Evolutionary conservation across 2,888 invertebrate species (phyloP).

Genomic region (Serrognathus titanus): DNA sequence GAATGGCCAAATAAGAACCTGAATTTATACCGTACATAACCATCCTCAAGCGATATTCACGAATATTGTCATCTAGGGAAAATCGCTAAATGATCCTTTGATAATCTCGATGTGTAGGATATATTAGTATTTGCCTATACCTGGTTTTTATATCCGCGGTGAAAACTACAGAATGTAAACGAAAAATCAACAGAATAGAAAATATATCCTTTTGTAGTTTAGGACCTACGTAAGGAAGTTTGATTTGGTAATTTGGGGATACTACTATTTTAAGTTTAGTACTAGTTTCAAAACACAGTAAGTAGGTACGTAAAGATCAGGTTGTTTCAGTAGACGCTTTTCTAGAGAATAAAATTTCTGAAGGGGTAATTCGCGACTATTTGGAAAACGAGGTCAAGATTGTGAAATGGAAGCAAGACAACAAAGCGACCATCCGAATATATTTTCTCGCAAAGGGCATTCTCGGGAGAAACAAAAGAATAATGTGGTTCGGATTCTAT

Average conservation of each 20-base stretch:
- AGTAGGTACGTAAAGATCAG: not conserved
- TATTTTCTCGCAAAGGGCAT: not conserved
- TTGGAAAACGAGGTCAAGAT: not conserved
- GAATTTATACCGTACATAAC: constrained; percentile 12
- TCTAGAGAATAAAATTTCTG: not conserved
- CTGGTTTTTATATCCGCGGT: constrained; percentile 17
- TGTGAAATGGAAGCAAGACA: not conserved
- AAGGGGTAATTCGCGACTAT: not conserved
- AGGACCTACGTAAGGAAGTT: constrained; percentile 7
- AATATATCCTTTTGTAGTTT: constrained; percentile 15
- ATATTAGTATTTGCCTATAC: constrained; percentile 14
- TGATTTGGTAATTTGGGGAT: not conserved
- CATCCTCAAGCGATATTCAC: constrained; percentile 5
- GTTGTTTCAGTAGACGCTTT: not conserved
- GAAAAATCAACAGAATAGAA: constrained; percentile 8
- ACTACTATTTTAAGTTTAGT: constrained; percentile 4
- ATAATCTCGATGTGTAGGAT: constrained; percentile 6
- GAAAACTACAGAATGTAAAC: constrained; percentile 10
- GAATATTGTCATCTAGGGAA: not conserved
- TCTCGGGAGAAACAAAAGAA: not conserved
- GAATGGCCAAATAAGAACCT: constrained; percentile 14
- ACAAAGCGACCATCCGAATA: not conserved
- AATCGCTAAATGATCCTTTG: constrained; percentile 9
- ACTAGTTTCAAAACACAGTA: not conserved
- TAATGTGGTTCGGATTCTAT: not conserved